Evolutionary conservation across 2,797 vertebrate genomes (phyloP).

Genomic region (Bothrops alternatus): DNA sequence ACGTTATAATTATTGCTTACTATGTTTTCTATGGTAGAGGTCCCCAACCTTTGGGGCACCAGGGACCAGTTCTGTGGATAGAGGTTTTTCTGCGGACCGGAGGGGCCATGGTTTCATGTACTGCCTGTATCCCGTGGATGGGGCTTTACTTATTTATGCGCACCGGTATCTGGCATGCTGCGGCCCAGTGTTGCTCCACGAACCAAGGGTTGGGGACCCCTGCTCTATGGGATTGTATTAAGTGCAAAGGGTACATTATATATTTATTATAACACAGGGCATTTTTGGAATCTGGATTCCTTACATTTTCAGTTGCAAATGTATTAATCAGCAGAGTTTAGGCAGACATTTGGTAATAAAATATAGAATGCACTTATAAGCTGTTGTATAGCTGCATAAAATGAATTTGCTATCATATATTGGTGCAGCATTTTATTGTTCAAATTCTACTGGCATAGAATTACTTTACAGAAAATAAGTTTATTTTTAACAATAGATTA

Average conservation of each 20-base stretch:
- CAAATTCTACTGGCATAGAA: neutral
- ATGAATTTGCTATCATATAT: neutral
- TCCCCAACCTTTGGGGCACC: no score
- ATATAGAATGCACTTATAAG: neutral
- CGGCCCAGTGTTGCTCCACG: no score
- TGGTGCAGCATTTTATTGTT: neutral
- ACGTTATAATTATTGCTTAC: neutral
- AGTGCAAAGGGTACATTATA: neutral
- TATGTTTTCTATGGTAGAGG: neutral
- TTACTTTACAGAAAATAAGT: neutral
- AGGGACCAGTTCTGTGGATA: no score
- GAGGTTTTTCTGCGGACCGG: no score
- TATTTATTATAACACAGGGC: neutral
- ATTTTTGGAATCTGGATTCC: neutral
- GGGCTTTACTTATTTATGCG: no score
- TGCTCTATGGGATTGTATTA: no score
- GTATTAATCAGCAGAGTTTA: neutral
- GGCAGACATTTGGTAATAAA: neutral
- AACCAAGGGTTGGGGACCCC: no score
- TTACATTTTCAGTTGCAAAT: neutral
- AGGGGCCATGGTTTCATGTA: no score
- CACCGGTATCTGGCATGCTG: no score
- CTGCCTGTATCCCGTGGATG: no score
- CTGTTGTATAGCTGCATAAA: fast-evolving
- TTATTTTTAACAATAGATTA: neutral